Percentiles rank a stretch among this genome's conserved stretches.
Conservation (phyloP, 2,797 vertebrate genomes). For the Mormyrops attenuatus region DNA sequence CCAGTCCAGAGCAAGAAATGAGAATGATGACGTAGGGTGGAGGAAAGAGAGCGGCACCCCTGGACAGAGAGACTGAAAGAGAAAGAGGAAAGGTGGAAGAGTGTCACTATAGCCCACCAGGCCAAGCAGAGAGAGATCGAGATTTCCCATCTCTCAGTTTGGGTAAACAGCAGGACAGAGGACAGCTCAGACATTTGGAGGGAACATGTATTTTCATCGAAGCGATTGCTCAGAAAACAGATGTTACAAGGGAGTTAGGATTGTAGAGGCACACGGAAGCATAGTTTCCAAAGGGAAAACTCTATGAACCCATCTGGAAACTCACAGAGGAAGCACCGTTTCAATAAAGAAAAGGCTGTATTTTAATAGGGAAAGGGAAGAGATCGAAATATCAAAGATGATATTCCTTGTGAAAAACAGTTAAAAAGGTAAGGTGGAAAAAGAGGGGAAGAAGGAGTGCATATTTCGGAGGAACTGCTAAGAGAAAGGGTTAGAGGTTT, state of each 20-base stretch:
- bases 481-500: constrained; percentile 52
- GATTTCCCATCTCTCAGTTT: neutral
- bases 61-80: constrained; percentile 65
- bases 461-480: constrained; percentile 41
- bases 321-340: constrained; percentile 33
- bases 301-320: constrained; percentile 60
- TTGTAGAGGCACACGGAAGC: constrained; percentile 24
- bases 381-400: constrained; percentile 47
- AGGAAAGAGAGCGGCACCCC: constrained; percentile 69
- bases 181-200: constrained; percentile 23
- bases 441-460: constrained; percentile 53
- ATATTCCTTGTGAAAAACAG: constrained; percentile 61
- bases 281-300: constrained; percentile 48
- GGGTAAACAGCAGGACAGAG: constrained; percentile 14
- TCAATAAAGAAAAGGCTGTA: constrained; percentile 29
- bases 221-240: constrained; percentile 51
- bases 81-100: constrained; percentile 25
- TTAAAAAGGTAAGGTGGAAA: constrained; percentile 47
- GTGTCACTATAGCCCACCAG: neutral
- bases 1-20: constrained; percentile 85
- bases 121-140: neutral
- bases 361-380: constrained; percentile 50
- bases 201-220: constrained; percentile 52
- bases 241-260: constrained; percentile 44
- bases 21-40: constrained; percentile 87